Percentiles rank a stretch among this genome's conserved stretches.
These are phyloP conservation scores for Psephotus haematonotus DNA, from an alignment of 2,113 vertebrate genomes.

Conservation along the genomic window DNA sequence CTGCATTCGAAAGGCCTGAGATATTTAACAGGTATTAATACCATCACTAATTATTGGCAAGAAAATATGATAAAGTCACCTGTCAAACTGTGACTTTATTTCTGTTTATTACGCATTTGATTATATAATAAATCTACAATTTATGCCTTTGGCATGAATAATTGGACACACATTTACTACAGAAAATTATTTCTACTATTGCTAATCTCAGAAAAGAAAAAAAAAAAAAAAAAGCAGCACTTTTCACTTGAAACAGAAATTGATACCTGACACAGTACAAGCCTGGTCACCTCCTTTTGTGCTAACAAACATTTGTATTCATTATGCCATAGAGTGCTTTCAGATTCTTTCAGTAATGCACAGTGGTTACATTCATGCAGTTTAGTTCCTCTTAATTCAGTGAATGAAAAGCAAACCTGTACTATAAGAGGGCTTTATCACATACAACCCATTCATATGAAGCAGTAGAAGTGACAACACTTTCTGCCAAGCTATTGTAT, in stretches of 20 bases:
- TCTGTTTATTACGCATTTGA: neutral
- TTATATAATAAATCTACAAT: neutral
- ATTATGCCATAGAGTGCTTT: neutral
- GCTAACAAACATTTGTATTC: neutral
- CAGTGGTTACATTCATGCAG: neutral
- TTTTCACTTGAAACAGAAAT: neutral
- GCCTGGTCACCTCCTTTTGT: neutral
- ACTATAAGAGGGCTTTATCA: neutral
- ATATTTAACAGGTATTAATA: neutral
- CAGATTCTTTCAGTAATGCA: neutral
- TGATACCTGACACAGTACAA: neutral
- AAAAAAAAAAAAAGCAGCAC: neutral
- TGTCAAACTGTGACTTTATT: neutral
- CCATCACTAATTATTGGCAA: neutral
- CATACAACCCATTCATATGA: neutral
- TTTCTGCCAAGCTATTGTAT: neutral
- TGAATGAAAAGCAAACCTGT: neutral
- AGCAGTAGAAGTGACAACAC: neutral
- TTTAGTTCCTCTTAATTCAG: neutral
- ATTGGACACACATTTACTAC: neutral
- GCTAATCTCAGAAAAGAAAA: neutral
- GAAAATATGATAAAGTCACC: neutral
- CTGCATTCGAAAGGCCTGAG: neutral
- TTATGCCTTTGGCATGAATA: neutral
- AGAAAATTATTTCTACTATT: neutral